These are phyloP conservation scores for Amyelois transitella DNA, from an alignment of 1,140 invertebrate genomes.

Conservation along the genomic window DNA sequence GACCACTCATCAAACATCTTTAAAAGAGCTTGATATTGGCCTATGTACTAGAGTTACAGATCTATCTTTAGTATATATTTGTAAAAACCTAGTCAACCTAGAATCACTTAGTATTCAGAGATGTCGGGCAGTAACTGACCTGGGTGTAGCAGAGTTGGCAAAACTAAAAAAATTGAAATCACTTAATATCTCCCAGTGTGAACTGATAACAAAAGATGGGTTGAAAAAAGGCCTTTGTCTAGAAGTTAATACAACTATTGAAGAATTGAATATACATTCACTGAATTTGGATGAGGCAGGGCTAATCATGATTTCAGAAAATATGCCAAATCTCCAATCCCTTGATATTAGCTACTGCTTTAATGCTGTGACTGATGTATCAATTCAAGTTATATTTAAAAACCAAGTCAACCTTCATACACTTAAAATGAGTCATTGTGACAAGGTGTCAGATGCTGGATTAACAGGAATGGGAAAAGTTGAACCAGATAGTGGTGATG, in stretches of 20 bases:
- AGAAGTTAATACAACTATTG: slow-evolving; percentile 51
- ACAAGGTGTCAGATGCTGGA: slow-evolving; percentile 80
- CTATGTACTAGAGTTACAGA: slow-evolving; percentile 79
- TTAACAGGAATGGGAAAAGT: slow-evolving; percentile 77
- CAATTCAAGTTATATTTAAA: slow-evolving; percentile 78
- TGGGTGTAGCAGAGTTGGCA: slow-evolving; percentile 72
- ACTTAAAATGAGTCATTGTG: slow-evolving; percentile 79
- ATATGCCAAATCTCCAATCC: slow-evolving; percentile 74
- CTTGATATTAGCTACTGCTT: slow-evolving; percentile 81
- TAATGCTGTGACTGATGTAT: slow-evolving; percentile 79
- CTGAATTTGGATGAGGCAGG: slow-evolving; percentile 77
- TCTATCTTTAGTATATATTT: slow-evolving; percentile 75
- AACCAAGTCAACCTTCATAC: slow-evolving; percentile 76
- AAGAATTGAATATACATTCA: slow-evolving; percentile 77
- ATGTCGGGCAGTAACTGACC: slow-evolving; percentile 78
- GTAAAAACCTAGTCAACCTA: slow-evolving; percentile 74
- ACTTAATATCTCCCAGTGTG: slow-evolving; percentile 81
- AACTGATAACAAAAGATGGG: slow-evolving; percentile 77
- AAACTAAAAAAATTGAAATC: slow-evolving; percentile 74
- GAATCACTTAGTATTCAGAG: slow-evolving; percentile 75
- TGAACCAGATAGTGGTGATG: slow-evolving; percentile 38
- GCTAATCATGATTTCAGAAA: slow-evolving; percentile 75
- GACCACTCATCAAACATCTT: slow-evolving; percentile 73
- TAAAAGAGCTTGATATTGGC: slow-evolving; percentile 78
- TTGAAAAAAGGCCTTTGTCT: slow-evolving; percentile 76